Percentiles rank a stretch among this genome's conserved stretches.
These are phyloP conservation scores for Peromyscus polionotus DNA, from an alignment of 2,113 vertebrate species.

Conservation along the genomic window DNA sequence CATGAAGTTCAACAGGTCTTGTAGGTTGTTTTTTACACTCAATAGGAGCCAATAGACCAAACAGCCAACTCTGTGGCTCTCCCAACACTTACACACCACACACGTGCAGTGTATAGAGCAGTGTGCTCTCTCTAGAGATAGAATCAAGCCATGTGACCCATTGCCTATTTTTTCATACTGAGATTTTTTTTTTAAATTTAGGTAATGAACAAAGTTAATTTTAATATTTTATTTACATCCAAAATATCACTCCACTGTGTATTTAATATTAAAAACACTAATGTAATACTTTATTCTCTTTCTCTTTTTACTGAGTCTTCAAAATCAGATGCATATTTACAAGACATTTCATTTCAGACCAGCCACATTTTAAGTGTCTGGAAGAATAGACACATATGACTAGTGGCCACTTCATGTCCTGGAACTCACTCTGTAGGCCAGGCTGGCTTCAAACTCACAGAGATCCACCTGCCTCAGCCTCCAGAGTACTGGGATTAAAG, in stretches of 20 bases:
- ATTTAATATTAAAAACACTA: neutral
- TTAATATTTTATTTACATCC: neutral
- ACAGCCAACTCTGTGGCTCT: neutral
- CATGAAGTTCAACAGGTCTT: neutral
- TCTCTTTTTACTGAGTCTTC: neutral
- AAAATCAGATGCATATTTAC: neutral
- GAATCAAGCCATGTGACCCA: neutral
- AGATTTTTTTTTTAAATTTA: neutral
- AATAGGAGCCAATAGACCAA: neutral
- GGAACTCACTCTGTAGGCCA: too few relatives aligned
- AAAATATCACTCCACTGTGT: neutral
- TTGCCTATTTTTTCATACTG: neutral
- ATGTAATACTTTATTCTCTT: neutral
- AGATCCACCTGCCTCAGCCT: too few relatives aligned
- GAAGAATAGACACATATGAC: neutral
- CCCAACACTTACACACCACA: neutral
- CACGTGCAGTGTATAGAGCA: fast-evolving
- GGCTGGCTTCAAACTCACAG: too few relatives aligned
- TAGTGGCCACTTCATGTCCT: too few relatives aligned
- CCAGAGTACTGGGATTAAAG: too few relatives aligned
- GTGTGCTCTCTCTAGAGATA: neutral
- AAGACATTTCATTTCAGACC: neutral
- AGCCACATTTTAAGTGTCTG: neutral
- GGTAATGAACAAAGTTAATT: neutral
- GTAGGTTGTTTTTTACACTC: neutral